phyloP scores from a whole-genome alignment of 2,113 vertebrate species.

The Ammospiza nelsoni region DNA sequence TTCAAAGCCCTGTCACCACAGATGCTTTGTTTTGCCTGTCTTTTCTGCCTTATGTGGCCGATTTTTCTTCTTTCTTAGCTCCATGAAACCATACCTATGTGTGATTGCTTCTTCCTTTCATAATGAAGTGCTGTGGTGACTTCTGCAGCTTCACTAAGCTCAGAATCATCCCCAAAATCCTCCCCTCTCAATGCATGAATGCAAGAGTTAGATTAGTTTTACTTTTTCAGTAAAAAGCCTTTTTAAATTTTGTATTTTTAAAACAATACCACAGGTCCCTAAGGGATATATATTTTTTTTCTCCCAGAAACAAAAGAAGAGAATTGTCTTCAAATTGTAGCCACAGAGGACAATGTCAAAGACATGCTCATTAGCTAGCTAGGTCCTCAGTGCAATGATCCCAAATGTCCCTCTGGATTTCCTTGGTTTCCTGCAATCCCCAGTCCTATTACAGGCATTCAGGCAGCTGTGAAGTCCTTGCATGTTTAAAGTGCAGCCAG shows the following conservation, averaged over 20 bases:
- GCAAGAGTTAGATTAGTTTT: constrained; percentile 17
- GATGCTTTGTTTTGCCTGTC: neutral
- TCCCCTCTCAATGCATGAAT: neutral
- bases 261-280: constrained; percentile 1
- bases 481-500: neutral
- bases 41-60: neutral
- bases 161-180: neutral
- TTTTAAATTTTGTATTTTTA: neutral
- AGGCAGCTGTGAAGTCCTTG: neutral
- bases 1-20: neutral
- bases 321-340: constrained; percentile 33
- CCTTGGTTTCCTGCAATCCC: neutral
- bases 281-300: neutral
- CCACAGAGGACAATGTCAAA: constrained; percentile 17
- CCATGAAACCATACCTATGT: fast-evolving
- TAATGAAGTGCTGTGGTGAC: neutral
- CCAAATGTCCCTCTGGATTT: neutral
- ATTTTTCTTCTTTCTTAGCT: neutral
- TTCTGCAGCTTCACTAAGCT: neutral
- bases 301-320: constrained; percentile 34
- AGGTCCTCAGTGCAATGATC: neutral
- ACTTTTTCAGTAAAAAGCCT: constrained; percentile 18
- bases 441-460: neutral
- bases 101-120: neutral
- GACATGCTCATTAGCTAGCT: constrained; percentile 2